Evolutionary conservation across 1,140 invertebrate genomes (phyloP).

Genomic region (Leptopilina boulardi): DNA sequence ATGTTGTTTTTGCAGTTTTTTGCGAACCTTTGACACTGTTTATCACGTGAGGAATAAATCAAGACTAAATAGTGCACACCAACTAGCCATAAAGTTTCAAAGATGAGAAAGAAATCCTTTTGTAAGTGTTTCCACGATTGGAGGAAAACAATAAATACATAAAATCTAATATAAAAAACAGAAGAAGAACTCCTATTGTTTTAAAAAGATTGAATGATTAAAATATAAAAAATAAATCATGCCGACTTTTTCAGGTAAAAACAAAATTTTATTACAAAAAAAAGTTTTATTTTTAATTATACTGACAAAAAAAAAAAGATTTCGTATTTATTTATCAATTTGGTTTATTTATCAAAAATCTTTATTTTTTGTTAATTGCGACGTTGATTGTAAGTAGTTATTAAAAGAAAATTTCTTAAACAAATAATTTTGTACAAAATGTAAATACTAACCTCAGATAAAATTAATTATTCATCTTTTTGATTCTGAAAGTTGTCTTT

Average conservation of each 20-base stretch:
- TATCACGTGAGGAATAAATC: slow-evolving; percentile 27
- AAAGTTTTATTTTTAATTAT: too few species aligned
- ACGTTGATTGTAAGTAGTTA: too few species aligned
- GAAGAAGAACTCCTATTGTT: neutral
- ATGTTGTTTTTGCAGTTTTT: slow-evolving; percentile 11
- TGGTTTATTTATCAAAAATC: too few species aligned
- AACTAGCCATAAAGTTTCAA: neutral
- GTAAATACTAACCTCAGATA: too few species aligned
- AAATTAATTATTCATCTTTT: too few species aligned
- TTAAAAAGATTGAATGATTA: neutral
- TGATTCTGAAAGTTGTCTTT: too few species aligned
- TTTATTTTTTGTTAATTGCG: too few species aligned
- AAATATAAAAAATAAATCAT: neutral
- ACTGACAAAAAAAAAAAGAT: too few species aligned
- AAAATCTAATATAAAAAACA: neutral
- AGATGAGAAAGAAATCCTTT: neutral
- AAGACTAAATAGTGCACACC: neutral
- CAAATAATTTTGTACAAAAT: neutral
- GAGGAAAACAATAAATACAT: neutral
- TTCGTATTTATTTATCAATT: too few species aligned
- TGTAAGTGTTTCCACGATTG: neutral
- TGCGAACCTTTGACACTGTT: slow-evolving; percentile 23
- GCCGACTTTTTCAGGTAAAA: neutral
- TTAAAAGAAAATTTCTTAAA: neutral
- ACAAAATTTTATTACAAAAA: too few species aligned